A percentile compares a stretch with the other conserved stretches of the same genome.
Evolutionary conservation across 1,140 invertebrate genomes (phyloP).

Genomic region (Caenorhabditis inopinata): DNA sequence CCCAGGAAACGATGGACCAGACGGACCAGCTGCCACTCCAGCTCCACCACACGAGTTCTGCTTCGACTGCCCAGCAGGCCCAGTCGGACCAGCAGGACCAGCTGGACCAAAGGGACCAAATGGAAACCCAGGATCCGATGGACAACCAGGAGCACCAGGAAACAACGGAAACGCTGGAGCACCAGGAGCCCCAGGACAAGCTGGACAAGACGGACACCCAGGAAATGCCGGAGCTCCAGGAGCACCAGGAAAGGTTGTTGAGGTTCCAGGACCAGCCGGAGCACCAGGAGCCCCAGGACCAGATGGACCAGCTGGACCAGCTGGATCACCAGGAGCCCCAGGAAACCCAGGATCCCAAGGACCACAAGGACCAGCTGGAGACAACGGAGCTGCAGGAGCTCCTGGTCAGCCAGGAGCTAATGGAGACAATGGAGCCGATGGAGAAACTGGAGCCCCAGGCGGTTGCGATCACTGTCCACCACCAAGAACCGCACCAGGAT

Average conservation of each 20-base stretch:
- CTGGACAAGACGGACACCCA: constrained; percentile 40
- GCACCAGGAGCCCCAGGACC: constrained; percentile 37
- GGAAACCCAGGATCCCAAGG: constrained; percentile 28
- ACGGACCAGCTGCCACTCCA: constrained; percentile 42
- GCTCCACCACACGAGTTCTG: constrained; percentile 47
- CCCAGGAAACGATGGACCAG: constrained; percentile 50
- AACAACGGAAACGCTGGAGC: constrained; percentile 30
- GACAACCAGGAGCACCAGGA: constrained; percentile 44
- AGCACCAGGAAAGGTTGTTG: constrained; percentile 37
- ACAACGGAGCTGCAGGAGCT: constrained; percentile 31
- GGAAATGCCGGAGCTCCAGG: constrained; percentile 43
- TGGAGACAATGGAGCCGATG: constrained; percentile 41
- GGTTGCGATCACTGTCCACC: constrained; percentile 47
- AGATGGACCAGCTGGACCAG: constrained; percentile 23
- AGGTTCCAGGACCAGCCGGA: constrained; percentile 38
- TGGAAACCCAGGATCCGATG: constrained; percentile 42
- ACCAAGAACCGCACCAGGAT: constrained; percentile 44
- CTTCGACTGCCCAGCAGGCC: constrained; percentile 54
- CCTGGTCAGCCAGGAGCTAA: constrained; percentile 35
- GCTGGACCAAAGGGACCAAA: constrained; percentile 43
- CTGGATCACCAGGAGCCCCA: constrained; percentile 34
- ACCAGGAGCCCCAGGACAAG: constrained; percentile 30
- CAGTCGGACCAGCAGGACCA: constrained; percentile 46
- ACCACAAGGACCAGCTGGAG: constrained; percentile 41
- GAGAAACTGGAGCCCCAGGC: constrained; percentile 37